Base-by-base conservation (phyloP, 2,113 vertebrate genomes). In the Junco hyemalis region DNA sequence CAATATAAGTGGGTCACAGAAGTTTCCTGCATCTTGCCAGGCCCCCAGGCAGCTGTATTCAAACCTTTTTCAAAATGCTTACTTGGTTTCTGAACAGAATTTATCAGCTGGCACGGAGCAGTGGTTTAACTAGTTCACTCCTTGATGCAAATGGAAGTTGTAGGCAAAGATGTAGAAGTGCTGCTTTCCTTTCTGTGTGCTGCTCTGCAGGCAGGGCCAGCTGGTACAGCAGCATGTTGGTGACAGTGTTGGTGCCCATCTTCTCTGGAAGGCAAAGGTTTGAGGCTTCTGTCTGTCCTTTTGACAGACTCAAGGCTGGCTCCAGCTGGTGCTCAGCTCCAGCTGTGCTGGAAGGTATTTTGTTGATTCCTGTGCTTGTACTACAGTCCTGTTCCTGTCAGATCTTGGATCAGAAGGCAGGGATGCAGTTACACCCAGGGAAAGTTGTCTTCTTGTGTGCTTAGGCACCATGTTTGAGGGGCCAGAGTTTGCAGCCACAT, bases 11-110 rank as follows among this genome's bases (percentile, higher is more conserved):
- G 82, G 79, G 92, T 94, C 84, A 76, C 48, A 1, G 65, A 92
- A 70, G 63, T 82, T 90, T 76, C 26, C 59, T 86, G 63, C 42
- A 26, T 92, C 66, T 88, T 90, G 59, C 85, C 54, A 84, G 65
- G 84, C 81, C 84, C 59, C 35, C 68, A 72, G 88, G 71, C 90
- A 88, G n/a, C 74, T 90, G 50, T 73, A 65, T 70, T 82, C 45
- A 94, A 81, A 77, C 89, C 44, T 88, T 88, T 80, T 73, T 44
- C 66, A 57, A 91, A 95, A 56, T 81, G 72, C 81, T 91, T 78
- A 36, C 88, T 83, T 74, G 31, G 29, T 90, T 93, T 74, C 68
- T 83, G 83, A 68, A 71, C 28, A 48, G 72, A 89, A 71, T 89
- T 81, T 71, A 57, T 81, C 53, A 74, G 48, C 56, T 48, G 42